phyloP scores from a whole-genome alignment of 2,113 vertebrate species.

The Brachypodius melanocephalos region DNA sequence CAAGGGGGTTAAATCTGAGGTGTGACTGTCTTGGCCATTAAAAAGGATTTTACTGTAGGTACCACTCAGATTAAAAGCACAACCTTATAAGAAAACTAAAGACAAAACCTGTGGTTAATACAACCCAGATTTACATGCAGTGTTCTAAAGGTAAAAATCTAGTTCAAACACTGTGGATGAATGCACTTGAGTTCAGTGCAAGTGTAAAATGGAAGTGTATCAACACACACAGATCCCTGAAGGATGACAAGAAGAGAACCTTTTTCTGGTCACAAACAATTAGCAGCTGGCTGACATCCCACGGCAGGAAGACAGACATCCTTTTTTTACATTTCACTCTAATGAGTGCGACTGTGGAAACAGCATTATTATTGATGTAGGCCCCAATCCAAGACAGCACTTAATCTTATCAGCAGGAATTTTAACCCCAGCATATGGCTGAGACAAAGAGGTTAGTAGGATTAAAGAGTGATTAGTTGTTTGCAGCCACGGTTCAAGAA shows the following conservation, averaged over 20 bases:
- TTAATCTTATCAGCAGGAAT: slow-evolving; percentile 47
- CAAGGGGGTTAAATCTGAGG: neutral
- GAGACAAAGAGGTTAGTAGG: slow-evolving; percentile 18
- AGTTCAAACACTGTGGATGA: neutral
- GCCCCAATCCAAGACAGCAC: neutral
- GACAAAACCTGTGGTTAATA: neutral
- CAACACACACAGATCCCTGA: neutral
- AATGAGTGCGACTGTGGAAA: neutral
- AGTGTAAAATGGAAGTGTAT: neutral
- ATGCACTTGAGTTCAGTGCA: neutral
- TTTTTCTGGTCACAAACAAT: neutral
- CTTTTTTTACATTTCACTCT: neutral
- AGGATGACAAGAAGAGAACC: neutral
- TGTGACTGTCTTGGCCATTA: neutral
- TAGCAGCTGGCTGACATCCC: slow-evolving; percentile 1
- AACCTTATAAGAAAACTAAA: neutral
- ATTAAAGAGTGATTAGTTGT: slow-evolving; percentile 16
- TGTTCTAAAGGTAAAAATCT: neutral
- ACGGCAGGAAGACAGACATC: neutral
- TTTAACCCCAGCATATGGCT: neutral
- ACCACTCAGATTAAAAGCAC: neutral
- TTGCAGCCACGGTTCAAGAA: neutral
- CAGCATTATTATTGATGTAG: slow-evolving; percentile 5
- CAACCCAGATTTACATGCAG: neutral
- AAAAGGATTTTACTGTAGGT: neutral